Percentiles rank a stretch among this genome's conserved stretches.
Evolutionary conservation across 2,797 vertebrate species (phyloP).

Genomic region (Microhierax caerulescens): DNA sequence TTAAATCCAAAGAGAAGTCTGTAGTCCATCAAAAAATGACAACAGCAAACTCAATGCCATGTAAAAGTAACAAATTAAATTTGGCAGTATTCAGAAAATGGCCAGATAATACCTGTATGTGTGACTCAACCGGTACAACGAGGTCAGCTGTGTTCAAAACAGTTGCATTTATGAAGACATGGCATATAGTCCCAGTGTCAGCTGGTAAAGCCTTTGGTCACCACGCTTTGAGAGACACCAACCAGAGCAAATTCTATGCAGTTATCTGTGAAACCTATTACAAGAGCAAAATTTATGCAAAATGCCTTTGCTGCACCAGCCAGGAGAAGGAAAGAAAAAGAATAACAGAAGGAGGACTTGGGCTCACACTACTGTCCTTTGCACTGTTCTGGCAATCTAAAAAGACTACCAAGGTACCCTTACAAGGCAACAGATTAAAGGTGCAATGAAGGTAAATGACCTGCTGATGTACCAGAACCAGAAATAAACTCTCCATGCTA

Average conservation of each 20-base stretch:
- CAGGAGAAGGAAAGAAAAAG: not conserved
- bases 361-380: not conserved
- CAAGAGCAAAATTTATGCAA: not conserved
- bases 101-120: not conserved
- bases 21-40: constrained; percentile 18
- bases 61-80: not conserved
- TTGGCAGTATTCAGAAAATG: not conserved
- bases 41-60: not conserved
- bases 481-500: not conserved
- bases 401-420: not conserved
- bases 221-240: not conserved
- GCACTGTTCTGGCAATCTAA: not conserved
- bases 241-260: not conserved
- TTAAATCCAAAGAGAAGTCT: constrained; percentile 23
- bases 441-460: not conserved
- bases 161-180: not conserved
- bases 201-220: not conserved
- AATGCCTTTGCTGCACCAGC: not conserved
- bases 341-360: not conserved
- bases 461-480: not conserved
- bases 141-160: not conserved
- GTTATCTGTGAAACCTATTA: not conserved
- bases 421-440: not conserved
- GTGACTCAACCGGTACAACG: not conserved
- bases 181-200: not conserved